Base-by-base conservation (phyloP, 2,113 vertebrate genomes). In the Lampris megalopsis region DNA sequence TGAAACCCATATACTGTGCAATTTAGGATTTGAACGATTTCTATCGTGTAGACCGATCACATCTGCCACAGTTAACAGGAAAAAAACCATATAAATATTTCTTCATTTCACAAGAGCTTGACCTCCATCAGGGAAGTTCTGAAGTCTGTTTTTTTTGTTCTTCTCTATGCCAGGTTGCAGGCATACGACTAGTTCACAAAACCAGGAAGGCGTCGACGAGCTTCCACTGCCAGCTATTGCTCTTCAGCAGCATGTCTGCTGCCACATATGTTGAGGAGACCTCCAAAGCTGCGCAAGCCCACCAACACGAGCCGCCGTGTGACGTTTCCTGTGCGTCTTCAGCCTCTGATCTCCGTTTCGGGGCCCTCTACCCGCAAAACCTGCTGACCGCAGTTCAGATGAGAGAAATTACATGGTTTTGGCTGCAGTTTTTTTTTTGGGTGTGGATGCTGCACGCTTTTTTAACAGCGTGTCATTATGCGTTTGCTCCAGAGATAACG, bases 361-460 rank as follows among this genome's bases (percentile, higher is more conserved):
- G 37, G 58, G 73, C 62, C 42, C 43, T 70, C 68, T 75, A 75
- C 71, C 4, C 61, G 24, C 43, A 75, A 35, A 11, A 45, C 54
- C 74, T 45, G 63, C 83, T 80, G 82, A 85, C 88, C 86, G 77
- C 82, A 85, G 70, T 73, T 79, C 88, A 88, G 83, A 90, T 89
- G 88, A 84, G 77, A 91, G 75, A 86, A 80, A 93, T 92, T 88
- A 88, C 63, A 88, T 53, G 82, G 80, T 53, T 86, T 80, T 83
- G 84, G 86, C 84, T 67, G 82, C 71, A 71, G 64, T 40, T 24
- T 24, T 24, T 24, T 24, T 24, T 82, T 66, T 88, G 88, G 89
- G 91, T 76, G 91, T 90, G 90, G 90, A 88, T 79, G 63, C 79
- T 68, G 57, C 35, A 36, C 63, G 77, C 11, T 36, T 72, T 80